Conservation (phyloP, 1,140 invertebrate species). For the Asbolus verrucosus region DNA sequence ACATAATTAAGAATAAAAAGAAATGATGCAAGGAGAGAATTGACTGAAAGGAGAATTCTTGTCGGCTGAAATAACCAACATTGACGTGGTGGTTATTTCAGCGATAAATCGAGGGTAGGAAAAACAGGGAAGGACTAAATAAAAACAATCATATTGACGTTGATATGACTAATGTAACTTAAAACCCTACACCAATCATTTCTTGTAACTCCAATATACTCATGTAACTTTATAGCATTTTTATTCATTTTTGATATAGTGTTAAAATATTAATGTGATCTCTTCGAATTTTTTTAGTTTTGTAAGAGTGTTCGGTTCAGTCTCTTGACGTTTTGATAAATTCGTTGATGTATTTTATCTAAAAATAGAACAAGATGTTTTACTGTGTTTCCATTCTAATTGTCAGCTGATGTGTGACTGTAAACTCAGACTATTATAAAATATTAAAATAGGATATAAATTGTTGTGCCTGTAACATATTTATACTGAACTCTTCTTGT, state of each 20-base stretch:
- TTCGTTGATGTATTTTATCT: conserved; percentile 16
- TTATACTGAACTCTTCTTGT: conserved; percentile 55
- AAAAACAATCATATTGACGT: conserved; percentile 55
- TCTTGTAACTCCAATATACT: conserved; percentile 50
- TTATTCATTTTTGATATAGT: conserved; percentile 37
- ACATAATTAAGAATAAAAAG: no score
- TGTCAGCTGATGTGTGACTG: conserved; percentile 39
- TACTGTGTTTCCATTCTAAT: conserved; percentile 35
- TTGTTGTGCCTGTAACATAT: conserved; percentile 60
- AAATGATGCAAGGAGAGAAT: conserved; percentile 35
- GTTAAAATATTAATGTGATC: conserved; percentile 38
- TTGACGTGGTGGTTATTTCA: conserved; percentile 7
- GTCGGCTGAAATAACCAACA: background rate
- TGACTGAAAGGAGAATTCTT: conserved; percentile 40
- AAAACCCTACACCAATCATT: conserved; percentile 56
- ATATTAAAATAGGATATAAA: conserved; percentile 42
- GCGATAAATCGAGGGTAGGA: background rate
- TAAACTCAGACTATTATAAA: conserved; percentile 34
- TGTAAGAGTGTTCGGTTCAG: background rate
- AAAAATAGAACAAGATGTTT: conserved; percentile 32
- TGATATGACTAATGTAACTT: conserved; percentile 50
- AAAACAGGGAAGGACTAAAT: conserved; percentile 29
- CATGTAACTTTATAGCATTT: conserved; percentile 47
- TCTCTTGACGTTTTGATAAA: conserved; percentile 1
- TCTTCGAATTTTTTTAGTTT: conserved; percentile 28